These are phyloP conservation scores for Rhinolophus ferrumequinum DNA, from an alignment of 2,113 vertebrate genomes.

Conservation along the genomic window DNA sequence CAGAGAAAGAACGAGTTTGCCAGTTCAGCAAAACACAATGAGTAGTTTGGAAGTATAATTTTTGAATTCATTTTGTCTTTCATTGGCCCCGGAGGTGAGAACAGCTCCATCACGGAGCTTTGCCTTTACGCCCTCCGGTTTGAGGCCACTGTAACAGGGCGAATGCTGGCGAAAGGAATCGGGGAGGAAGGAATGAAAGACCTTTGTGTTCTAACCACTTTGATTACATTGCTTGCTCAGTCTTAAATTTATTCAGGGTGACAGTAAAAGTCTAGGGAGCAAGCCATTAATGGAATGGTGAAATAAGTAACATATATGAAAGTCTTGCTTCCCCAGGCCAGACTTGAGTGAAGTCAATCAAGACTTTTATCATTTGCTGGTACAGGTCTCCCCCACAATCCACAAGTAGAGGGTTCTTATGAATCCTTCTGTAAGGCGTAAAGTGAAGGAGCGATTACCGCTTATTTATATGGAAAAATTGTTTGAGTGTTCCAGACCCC, in stretches of 20 bases:
- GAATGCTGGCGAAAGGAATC: background rate
- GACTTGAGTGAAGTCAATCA: background rate
- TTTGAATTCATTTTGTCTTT: conserved; percentile 62
- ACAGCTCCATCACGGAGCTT: background rate
- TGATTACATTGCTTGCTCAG: background rate
- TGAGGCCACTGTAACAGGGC: background rate
- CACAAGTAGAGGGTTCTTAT: background rate
- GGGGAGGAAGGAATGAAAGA: background rate
- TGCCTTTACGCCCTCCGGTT: background rate
- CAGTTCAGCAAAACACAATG: conserved; percentile 48
- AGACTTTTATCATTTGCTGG: background rate
- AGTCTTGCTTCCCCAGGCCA: background rate
- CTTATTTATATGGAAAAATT: background rate
- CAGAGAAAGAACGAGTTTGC: conserved; percentile 66
- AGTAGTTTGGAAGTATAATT: conserved; percentile 70
- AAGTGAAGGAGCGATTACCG: background rate
- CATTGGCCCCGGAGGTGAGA: conserved; percentile 32
- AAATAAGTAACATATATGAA: background rate
- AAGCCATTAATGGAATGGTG: background rate
- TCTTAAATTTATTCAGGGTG: conserved; percentile 8
- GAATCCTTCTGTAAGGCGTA: background rate
- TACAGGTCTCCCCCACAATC: background rate
- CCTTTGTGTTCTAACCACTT: conserved; percentile 27
- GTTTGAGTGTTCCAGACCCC: background rate
- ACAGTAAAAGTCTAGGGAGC: background rate